Evolutionary conservation across 35 echinoderm and acorn worm species (phyloP).

Genomic region (Heliocidaris erythrogramma): DNA sequence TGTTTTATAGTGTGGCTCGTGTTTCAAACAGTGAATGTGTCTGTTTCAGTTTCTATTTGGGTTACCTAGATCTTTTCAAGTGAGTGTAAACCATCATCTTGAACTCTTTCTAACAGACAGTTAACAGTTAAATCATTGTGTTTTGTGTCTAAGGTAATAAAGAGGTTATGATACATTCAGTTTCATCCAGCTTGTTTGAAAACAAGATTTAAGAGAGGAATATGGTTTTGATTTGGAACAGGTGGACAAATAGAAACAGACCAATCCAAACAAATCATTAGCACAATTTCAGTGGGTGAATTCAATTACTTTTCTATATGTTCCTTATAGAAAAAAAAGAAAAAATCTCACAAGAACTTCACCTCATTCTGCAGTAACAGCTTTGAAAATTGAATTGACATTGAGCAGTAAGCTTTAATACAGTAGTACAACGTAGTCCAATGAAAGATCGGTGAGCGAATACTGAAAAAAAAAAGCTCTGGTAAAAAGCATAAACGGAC

Average conservation of each 20-base stretch:
- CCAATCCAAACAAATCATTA: background rate
- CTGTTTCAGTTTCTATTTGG: background rate
- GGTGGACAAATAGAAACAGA: background rate
- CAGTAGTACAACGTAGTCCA: no score
- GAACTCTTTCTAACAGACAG: background rate
- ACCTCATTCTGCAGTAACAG: no score
- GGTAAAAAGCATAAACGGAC: no score
- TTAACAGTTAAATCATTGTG: background rate
- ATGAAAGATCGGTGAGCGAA: no score
- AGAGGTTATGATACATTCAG: background rate
- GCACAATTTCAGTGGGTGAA: background rate
- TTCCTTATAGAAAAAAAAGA: no score
- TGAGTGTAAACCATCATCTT: no score
- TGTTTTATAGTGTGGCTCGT: no score
- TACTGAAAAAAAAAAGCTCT: no score
- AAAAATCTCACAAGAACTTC: no score
- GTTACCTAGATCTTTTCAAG: no score
- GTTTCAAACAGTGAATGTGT: background rate
- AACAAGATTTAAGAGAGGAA: background rate
- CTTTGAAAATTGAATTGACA: no score
- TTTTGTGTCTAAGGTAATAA: background rate
- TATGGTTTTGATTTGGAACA: background rate
- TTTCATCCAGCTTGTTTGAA: background rate
- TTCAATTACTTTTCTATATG: background rate
- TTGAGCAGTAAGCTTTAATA: no score